Conservation (phyloP, 2,888 invertebrate genomes). For the Ferdinandea cuprea region DNA sequence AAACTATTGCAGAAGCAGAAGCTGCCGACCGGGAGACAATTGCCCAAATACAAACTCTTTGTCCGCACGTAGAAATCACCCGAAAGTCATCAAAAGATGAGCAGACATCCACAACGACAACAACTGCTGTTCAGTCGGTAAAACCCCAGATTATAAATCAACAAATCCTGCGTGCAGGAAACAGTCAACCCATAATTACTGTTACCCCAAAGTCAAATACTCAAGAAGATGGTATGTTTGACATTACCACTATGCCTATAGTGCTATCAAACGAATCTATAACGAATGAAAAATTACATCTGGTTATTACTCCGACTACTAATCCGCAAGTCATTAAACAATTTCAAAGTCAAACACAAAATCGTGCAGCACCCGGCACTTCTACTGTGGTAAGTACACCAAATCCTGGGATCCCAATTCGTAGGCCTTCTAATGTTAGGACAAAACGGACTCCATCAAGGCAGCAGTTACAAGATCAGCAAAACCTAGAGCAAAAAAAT, state of each 20-base stretch:
- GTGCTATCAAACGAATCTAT: slow-evolving; percentile 87
- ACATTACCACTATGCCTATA: slow-evolving; percentile 91
- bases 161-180: slow-evolving; percentile 53
- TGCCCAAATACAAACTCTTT: slow-evolving; percentile 75
- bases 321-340: slow-evolving; percentile 58
- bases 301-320: slow-evolving; percentile 83
- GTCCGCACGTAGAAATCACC: slow-evolving; percentile 75
- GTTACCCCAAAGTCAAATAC: slow-evolving; percentile 45
- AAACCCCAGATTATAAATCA: slow-evolving; percentile 60
- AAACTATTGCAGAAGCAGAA: slow-evolving; percentile 41
- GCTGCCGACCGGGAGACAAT: slow-evolving; percentile 73
- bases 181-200: slow-evolving; percentile 41
- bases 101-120: slow-evolving; percentile 2
- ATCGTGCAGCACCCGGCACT: not conserved
- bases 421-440: slow-evolving; percentile 46
- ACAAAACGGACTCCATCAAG: slow-evolving; percentile 48
- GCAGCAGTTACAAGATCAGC: slow-evolving; percentile 54
- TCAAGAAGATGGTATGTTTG: slow-evolving; percentile 83
- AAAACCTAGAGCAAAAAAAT: slow-evolving; percentile 15
- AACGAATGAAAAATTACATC: slow-evolving; percentile 86
- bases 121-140: not conserved
- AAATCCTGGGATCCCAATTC: slow-evolving; percentile 40
- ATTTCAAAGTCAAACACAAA: slow-evolving; percentile 49
- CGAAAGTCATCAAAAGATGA: slow-evolving; percentile 68
- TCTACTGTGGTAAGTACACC: not conserved